phyloP scores from a whole-genome alignment of 2,888 invertebrate genomes.

The Drosophila neonasuta region DNA sequence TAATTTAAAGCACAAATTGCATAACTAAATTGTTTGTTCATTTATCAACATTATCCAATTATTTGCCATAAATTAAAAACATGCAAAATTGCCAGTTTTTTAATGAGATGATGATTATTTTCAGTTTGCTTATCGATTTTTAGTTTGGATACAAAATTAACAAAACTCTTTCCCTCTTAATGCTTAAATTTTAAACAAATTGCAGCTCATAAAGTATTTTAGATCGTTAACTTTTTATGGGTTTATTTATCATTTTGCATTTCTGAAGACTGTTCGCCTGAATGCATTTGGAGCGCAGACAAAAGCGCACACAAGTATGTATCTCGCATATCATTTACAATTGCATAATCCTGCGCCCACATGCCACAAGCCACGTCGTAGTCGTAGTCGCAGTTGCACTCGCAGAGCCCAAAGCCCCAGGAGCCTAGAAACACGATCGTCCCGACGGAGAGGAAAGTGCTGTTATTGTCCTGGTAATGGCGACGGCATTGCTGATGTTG shows the following conservation, averaged over 20 bases:
- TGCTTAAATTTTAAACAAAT: too few species aligned
- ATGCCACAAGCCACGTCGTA: neutral
- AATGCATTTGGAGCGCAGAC: neutral
- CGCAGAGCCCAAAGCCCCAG: neutral
- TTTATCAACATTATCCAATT: neutral
- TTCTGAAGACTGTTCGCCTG: neutral
- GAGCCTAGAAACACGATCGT: constrained; percentile 4
- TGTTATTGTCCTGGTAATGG: neutral
- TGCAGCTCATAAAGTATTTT: too few species aligned
- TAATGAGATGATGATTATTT: too few species aligned
- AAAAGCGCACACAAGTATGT: neutral
- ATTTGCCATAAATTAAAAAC: too few species aligned
- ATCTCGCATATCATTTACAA: constrained; percentile 29
- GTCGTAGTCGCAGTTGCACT: constrained; percentile 1
- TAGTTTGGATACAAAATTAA: too few species aligned
- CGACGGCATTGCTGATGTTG: neutral
- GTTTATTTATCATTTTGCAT: neutral
- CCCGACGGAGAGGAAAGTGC: neutral
- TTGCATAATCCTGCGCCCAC: constrained; percentile 23
- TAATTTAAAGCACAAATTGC: neutral
- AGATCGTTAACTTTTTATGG: neutral
- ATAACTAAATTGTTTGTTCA: neutral
- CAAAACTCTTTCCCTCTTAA: too few species aligned
- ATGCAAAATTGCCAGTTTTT: too few species aligned
- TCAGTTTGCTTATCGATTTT: too few species aligned